phyloP scores from a whole-genome alignment of 2,888 invertebrate species.

The Calliopum simillimum region DNA sequence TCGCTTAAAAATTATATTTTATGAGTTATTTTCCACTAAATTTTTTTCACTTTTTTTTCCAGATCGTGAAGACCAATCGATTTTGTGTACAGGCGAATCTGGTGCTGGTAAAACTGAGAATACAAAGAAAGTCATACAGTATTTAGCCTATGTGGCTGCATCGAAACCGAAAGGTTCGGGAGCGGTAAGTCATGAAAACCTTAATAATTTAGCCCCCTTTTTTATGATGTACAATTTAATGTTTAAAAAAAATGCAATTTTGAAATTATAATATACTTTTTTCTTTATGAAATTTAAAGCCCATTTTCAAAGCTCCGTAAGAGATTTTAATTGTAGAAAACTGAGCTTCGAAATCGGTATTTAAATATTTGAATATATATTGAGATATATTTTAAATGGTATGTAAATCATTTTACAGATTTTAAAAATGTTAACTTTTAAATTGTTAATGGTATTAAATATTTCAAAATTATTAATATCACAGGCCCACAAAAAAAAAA shows the following conservation, averaged over 20 bases:
- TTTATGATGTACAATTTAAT: not conserved
- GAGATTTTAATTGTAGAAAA: too few relatives aligned
- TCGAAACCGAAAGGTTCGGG: conserved; percentile 93
- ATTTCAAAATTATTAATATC: too few relatives aligned
- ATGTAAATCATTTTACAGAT: too few relatives aligned
- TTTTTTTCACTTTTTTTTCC: conserved; percentile 44
- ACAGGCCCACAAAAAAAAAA: too few relatives aligned
- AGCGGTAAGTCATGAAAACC: conserved; percentile 75
- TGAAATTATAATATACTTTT: conserved; percentile 19
- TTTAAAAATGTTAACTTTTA: too few relatives aligned
- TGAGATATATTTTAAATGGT: too few relatives aligned
- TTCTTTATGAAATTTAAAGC: not conserved
- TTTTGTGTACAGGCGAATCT: conserved; percentile 99
- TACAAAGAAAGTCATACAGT: conserved; percentile 99
- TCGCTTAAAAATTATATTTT: not conserved
- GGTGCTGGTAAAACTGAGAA: conserved; percentile 99
- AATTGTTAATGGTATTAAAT: too few relatives aligned
- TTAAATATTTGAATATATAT: too few relatives aligned
- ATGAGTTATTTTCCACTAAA: not conserved
- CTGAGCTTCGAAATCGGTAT: too few relatives aligned
- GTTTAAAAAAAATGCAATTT: conserved; percentile 32
- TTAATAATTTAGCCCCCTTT: not conserved
- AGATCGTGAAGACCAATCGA: conserved; percentile 99
- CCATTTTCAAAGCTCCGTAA: too few relatives aligned
- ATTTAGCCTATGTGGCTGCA: conserved; percentile 98